Conservation (phyloP, 2,113 vertebrate genomes). For the Cynoglossus semilaevis region DNA sequence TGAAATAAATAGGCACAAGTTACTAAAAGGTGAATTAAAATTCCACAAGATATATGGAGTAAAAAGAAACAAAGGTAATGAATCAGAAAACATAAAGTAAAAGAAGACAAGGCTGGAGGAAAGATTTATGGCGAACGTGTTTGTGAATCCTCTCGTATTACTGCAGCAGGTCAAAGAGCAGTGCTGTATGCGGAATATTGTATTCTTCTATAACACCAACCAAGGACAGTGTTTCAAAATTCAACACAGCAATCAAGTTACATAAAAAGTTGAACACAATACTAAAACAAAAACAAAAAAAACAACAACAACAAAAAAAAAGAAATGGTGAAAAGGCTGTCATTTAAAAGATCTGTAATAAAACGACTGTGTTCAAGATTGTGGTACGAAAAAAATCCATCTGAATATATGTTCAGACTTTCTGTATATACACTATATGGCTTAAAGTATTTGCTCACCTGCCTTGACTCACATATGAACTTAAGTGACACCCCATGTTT, state of each 20-base stretch:
- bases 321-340: too few relatives aligned
- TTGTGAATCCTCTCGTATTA: constrained; percentile 31
- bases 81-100: constrained; percentile 3
- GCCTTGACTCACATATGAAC: too few relatives aligned
- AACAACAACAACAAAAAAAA: too few relatives aligned
- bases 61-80: background rate
- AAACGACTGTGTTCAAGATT: too few relatives aligned
- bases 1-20: too few relatives aligned
- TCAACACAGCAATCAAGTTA: background rate
- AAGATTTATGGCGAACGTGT: constrained; percentile 10
- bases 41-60: background rate
- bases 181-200: constrained; percentile 39
- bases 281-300: background rate
- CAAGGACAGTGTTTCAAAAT: constrained; percentile 47
- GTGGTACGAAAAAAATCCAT: too few relatives aligned
- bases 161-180: constrained; percentile 27
- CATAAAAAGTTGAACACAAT: constrained; percentile 15
- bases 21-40: too few relatives aligned
- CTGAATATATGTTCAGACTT: too few relatives aligned
- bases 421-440: too few relatives aligned
- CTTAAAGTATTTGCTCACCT: too few relatives aligned
- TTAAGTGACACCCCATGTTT: too few relatives aligned
- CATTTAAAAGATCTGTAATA: too few relatives aligned
- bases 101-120: constrained; percentile 6
- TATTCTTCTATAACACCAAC: constrained; percentile 28